Conservation (phyloP, 2,113 vertebrate genomes). For the Phoxinus phoxinus region DNA sequence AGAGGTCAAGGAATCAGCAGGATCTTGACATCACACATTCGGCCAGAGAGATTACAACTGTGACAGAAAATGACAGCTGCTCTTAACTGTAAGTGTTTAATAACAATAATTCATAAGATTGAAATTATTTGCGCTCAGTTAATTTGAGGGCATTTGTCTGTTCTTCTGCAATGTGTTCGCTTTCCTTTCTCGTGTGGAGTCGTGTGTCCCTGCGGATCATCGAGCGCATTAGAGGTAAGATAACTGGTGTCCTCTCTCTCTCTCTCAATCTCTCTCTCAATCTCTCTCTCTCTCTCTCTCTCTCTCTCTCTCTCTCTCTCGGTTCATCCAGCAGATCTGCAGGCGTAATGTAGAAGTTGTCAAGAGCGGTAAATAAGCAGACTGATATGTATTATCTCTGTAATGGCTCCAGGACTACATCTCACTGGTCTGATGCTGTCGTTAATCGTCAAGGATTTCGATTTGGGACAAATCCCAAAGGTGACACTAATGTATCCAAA, state of each 20-base stretch:
- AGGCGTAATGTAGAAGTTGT: conserved; percentile 51
- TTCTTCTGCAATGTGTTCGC: conserved; percentile 32
- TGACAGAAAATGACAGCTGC: not conserved
- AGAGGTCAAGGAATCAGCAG: not conserved
- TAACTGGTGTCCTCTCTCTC: conserved; percentile 17
- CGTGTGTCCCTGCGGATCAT: conserved; percentile 48
- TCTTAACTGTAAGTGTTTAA: conserved; percentile 15
- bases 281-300: too few species aligned
- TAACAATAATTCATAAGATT: not conserved
- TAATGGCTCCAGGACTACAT: conserved; percentile 56
- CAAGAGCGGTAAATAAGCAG: conserved; percentile 51
- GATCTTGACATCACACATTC: not conserved
- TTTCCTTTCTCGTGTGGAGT: conserved; percentile 43
- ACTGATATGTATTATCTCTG: conserved; percentile 58
- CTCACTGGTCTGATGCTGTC: conserved; percentile 58
- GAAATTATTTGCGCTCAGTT: conserved; percentile 17
- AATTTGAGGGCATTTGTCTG: not conserved
- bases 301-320: too few species aligned
- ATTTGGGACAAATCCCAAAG: conserved; percentile 80
- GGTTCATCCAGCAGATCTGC: conserved; percentile 44
- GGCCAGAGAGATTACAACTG: not conserved
- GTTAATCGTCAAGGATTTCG: conserved; percentile 75
- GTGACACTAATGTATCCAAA: conserved; percentile 83
- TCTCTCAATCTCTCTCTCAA: too few species aligned
- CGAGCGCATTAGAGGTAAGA: conserved; percentile 49